Conservation (phyloP, 2,113 vertebrate species). For the Syngnathus scovelli region DNA sequence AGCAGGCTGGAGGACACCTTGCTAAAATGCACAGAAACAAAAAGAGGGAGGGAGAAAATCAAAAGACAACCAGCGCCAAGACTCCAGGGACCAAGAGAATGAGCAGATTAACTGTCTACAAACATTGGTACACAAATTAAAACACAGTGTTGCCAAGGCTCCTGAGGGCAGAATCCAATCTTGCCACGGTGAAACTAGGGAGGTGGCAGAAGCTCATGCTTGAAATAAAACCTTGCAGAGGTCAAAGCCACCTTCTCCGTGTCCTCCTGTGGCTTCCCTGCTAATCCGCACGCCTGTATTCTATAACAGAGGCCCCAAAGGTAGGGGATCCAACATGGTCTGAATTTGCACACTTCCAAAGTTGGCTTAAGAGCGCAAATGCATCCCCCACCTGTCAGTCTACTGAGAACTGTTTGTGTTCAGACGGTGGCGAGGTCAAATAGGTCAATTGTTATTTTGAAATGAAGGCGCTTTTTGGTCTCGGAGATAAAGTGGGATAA, state of each 20-base stretch:
- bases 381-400: slow-evolving; percentile 17
- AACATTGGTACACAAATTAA: no score
- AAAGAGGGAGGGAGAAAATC: no score
- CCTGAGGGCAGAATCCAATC: slow-evolving; percentile 6
- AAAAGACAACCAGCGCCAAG: no score
- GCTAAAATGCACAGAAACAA: no score
- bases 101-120: no score
- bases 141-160: no score
- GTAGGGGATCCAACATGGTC: slow-evolving; percentile 40
- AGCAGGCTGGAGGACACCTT: no score
- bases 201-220: slow-evolving; percentile 31
- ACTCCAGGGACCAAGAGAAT: no score
- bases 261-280: slow-evolving; percentile 18
- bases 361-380: slow-evolving; percentile 30
- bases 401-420: slow-evolving; percentile 10
- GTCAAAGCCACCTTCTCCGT: slow-evolving; percentile 23
- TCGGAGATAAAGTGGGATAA: no score
- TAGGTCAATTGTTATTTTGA: no score
- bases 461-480: no score
- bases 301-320: slow-evolving; percentile 34
- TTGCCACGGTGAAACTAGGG: slow-evolving; percentile 12
- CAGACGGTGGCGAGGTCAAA: no score
- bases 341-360: slow-evolving; percentile 48
- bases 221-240: slow-evolving; percentile 41
- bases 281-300: slow-evolving; percentile 55